Conservation (phyloP, 2,888 invertebrate genomes). For the Aleiodes leptofemur region DNA sequence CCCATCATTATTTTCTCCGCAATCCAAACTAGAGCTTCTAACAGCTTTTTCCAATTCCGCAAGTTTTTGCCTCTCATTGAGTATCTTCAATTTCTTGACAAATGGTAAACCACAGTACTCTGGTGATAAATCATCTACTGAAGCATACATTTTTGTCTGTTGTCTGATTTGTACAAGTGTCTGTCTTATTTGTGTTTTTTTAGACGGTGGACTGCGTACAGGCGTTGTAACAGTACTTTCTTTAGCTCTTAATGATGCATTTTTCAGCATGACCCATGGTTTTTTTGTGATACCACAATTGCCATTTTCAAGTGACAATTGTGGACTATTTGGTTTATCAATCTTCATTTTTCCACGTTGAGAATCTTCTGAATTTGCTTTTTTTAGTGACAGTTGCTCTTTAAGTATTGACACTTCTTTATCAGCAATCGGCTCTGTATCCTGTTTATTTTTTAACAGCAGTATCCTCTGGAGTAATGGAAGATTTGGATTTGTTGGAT, state of each 20-base stretch:
- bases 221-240: slow-evolving; percentile 57
- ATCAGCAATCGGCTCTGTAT: slow-evolving; percentile 74
- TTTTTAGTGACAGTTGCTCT: slow-evolving; percentile 65
- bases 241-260: slow-evolving; percentile 77
- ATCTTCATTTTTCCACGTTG: slow-evolving; percentile 13
- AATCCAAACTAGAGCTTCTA: slow-evolving; percentile 89
- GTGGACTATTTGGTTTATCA: slow-evolving; percentile 35
- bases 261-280: slow-evolving; percentile 87
- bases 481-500: slow-evolving; percentile 72
- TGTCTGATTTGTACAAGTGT: slow-evolving; percentile 67
- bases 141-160: slow-evolving; percentile 83
- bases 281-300: slow-evolving; percentile 77
- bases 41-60: slow-evolving; percentile 88
- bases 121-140: slow-evolving; percentile 91
- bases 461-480: slow-evolving; percentile 86
- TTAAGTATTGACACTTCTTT: slow-evolving; percentile 64
- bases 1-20: slow-evolving; percentile 79
- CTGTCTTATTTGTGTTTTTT: slow-evolving; percentile 62
- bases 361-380: slow-evolving; percentile 55
- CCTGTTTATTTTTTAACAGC: slow-evolving; percentile 86
- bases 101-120: slow-evolving; percentile 91
- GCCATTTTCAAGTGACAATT: slow-evolving; percentile 55
- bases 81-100: slow-evolving; percentile 91
- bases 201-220: slow-evolving; percentile 60
- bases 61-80: slow-evolving; percentile 91